phyloP scores from a whole-genome alignment of 2,797 vertebrate genomes.

The Sandelia bainsii region DNA sequence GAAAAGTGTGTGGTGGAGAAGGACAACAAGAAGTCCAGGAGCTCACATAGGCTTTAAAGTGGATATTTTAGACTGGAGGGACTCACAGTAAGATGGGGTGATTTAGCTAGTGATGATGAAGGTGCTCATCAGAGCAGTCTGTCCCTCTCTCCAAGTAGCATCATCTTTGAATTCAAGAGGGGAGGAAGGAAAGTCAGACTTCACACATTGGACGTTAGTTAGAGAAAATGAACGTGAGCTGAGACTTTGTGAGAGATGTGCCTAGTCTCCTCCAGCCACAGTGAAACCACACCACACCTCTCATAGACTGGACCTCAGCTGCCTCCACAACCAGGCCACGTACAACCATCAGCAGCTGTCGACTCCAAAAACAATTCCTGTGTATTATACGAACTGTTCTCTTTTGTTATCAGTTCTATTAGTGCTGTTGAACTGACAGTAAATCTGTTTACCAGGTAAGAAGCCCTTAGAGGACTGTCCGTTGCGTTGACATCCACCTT shows the following conservation, averaged over 20 bases:
- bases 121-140: not conserved
- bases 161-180: slow-evolving; percentile 2
- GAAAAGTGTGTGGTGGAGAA: not conserved
- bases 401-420: slow-evolving; percentile 39
- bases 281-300: slow-evolving; percentile 19
- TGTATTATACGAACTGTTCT: slow-evolving; percentile 29
- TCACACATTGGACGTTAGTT: not conserved
- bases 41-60: not conserved
- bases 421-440: slow-evolving; percentile 15
- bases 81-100: not conserved
- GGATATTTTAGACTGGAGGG: slow-evolving; percentile 4
- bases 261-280: slow-evolving; percentile 26
- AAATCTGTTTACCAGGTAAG: slow-evolving; percentile 33
- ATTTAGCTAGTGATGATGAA: slow-evolving; percentile 5
- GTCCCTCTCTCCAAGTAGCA: not conserved
- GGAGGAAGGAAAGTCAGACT: not conserved
- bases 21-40: not conserved
- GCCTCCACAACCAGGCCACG: slow-evolving; percentile 16
- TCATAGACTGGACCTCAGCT: slow-evolving; percentile 13
- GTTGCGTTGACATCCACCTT: slow-evolving; percentile 31
- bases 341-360: slow-evolving; percentile 23
- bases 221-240: slow-evolving; percentile 8
- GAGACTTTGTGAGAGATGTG: slow-evolving; percentile 3
- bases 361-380: slow-evolving; percentile 20
- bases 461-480: slow-evolving; percentile 16